phyloP scores from a whole-genome alignment of 2,113 vertebrate species.

The Melospiza melodia region DNA sequence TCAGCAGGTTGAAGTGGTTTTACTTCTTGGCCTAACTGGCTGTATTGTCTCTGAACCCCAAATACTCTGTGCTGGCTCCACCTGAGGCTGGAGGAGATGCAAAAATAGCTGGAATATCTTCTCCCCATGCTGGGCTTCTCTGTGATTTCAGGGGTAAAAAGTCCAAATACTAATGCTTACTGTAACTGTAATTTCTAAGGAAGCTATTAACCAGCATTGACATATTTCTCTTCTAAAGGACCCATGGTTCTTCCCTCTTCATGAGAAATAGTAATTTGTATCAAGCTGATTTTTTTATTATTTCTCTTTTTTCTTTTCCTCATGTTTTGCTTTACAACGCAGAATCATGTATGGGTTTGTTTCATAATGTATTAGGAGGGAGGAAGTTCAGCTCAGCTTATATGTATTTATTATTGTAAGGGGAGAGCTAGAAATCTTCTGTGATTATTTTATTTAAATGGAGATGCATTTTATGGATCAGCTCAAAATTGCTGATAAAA shows the following conservation, averaged over 20 bases:
- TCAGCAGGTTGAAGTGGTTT: not conserved
- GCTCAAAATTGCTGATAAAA: constrained; percentile 36
- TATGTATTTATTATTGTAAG: not conserved
- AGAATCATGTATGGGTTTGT: not conserved
- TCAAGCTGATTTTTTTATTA: constrained; percentile 6
- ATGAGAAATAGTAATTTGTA: not conserved
- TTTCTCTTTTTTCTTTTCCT: not conserved
- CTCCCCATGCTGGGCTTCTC: not conserved
- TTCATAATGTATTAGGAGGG: not conserved
- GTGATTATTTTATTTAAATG: not conserved
- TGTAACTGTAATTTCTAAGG: constrained; percentile 15
- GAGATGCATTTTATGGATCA: not conserved
- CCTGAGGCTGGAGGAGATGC: not conserved
- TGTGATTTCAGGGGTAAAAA: constrained; percentile 25
- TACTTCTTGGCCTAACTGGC: not conserved
- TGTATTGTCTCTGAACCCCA: not conserved
- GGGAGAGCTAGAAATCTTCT: not conserved
- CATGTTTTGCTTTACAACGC: not conserved
- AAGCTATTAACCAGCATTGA: constrained; percentile 14
- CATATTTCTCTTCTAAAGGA: not conserved
- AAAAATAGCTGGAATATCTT: not conserved
- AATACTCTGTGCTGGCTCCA: not conserved
- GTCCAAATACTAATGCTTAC: not conserved
- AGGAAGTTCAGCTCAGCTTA: not conserved
- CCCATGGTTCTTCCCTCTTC: not conserved